A percentile compares a stretch with the other conserved stretches of the same genome.
Conservation (phyloP, 2,888 invertebrate species). For the Tenodera sinensis region DNA sequence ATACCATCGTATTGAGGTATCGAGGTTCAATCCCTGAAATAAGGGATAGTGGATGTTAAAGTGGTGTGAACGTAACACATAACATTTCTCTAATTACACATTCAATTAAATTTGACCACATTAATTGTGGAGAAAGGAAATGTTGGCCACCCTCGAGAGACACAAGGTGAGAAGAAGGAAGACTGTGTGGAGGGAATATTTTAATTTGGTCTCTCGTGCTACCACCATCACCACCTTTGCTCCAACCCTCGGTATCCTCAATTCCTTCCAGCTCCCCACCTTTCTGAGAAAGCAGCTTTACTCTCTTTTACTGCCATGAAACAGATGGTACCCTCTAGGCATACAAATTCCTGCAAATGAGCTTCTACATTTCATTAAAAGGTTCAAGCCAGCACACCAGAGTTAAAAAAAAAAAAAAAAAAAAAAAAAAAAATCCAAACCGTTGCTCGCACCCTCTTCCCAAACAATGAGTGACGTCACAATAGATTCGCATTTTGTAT, state of each 20-base stretch:
- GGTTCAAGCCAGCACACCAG: not conserved
- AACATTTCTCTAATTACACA: no score
- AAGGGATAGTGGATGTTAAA: no score
- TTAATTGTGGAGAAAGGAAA: not conserved
- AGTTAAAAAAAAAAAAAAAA: no score
- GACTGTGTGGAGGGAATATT: not conserved
- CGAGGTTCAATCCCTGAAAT: no score
- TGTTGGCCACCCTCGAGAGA: not conserved
- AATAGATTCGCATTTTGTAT: not conserved
- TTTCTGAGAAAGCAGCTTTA: not conserved
- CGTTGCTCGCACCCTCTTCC: not conserved
- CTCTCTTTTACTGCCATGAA: constrained; percentile 2
- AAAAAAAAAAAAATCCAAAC: not conserved
- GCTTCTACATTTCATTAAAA: constrained; percentile 16
- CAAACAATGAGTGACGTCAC: not conserved
- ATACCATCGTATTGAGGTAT: no score
- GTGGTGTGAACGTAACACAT: no score
- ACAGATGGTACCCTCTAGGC: constrained; percentile 16
- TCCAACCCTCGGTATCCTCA: not conserved
- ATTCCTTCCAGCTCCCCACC: not conserved
- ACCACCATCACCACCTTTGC: not conserved
- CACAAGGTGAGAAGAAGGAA: not conserved
- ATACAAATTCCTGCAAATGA: constrained; percentile 22
- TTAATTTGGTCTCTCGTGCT: not conserved
- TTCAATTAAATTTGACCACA: no score